phyloP scores from a whole-genome alignment of 2,797 vertebrate species.

The Gymnodraco acuticeps region DNA sequence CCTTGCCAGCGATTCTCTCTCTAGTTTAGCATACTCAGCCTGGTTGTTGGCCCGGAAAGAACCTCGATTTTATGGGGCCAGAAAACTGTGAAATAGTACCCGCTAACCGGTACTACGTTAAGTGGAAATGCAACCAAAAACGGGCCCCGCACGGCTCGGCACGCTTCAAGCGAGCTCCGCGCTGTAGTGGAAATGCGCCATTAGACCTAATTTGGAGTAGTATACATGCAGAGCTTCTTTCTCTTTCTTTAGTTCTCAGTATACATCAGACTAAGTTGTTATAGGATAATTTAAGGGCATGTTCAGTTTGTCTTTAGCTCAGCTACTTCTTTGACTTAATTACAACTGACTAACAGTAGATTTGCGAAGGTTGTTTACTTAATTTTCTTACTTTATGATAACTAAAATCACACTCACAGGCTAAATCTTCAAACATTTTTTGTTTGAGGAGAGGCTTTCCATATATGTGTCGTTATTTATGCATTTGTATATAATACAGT shows the following conservation, averaged over 20 bases:
- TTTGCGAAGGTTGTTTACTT: neutral
- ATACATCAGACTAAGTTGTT: neutral
- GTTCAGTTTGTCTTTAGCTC: neutral
- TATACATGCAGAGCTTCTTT: neutral
- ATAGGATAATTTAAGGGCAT: neutral
- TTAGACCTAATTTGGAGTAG: neutral
- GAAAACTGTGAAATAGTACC: too few relatives aligned
- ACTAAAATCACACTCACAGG: neutral
- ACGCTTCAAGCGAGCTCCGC: too few relatives aligned
- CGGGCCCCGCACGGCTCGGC: too few relatives aligned
- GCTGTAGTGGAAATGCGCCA: too few relatives aligned
- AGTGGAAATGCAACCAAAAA: too few relatives aligned
- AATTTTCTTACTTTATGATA: constrained; percentile 1
- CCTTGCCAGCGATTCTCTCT: too few relatives aligned
- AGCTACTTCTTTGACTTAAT: neutral
- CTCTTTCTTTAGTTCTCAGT: neutral
- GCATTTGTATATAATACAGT: neutral
- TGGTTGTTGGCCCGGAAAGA: too few relatives aligned
- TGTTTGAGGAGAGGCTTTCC: neutral
- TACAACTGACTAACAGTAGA: neutral
- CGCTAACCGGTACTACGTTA: too few relatives aligned
- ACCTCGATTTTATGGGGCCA: too few relatives aligned
- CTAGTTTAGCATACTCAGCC: too few relatives aligned
- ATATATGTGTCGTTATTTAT: neutral
- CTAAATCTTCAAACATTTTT: neutral